Percentiles rank a stretch among this genome's conserved stretches.
Conservation (phyloP, 2,113 vertebrate species). For the Grantiella picta region DNA sequence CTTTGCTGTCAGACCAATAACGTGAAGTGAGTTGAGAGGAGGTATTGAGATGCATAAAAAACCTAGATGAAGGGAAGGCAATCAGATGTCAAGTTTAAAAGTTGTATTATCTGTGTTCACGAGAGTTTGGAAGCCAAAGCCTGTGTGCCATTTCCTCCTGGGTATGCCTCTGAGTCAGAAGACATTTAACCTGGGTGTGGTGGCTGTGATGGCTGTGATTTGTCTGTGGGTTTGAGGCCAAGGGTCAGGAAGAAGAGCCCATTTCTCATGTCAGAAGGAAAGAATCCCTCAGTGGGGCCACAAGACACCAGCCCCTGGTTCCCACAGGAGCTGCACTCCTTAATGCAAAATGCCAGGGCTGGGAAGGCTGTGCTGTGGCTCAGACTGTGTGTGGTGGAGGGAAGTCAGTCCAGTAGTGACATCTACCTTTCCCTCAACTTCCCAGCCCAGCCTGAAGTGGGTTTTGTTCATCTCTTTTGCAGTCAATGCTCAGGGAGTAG, state of each 20-base stretch:
- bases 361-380: background rate
- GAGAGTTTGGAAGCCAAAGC: background rate
- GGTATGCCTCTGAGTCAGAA: background rate
- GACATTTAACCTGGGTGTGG: background rate
- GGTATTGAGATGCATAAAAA: background rate
- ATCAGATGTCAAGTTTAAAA: background rate
- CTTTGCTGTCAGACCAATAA: background rate
- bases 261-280: background rate
- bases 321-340: background rate
- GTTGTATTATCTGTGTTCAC: background rate
- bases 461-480: background rate
- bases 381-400: background rate
- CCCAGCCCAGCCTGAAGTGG: background rate
- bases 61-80: background rate
- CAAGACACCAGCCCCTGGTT: background rate
- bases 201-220: background rate
- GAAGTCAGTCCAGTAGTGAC: background rate
- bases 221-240: background rate
- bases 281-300: background rate
- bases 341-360: background rate
- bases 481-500: background rate
- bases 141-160: background rate
- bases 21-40: background rate
- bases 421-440: background rate
- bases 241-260: background rate